Evolutionary conservation across 2,888 invertebrate species (phyloP).

Genomic region (Ectemnius continuus): DNA sequence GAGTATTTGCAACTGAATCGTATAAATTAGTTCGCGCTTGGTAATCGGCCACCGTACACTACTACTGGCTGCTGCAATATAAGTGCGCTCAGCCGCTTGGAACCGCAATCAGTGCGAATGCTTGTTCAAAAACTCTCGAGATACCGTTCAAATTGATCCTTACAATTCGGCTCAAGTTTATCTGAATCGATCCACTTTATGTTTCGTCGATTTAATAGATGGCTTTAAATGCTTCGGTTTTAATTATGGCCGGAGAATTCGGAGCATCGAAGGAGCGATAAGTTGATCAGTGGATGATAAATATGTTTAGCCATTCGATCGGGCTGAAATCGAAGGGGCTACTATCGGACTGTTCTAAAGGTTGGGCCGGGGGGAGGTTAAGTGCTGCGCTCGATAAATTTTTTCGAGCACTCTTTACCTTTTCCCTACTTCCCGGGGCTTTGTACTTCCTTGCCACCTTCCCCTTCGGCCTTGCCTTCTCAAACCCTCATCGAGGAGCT

Average conservation of each 20-base stretch:
- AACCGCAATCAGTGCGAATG: no score
- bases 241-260: neutral
- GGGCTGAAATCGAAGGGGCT: slow-evolving; percentile 25
- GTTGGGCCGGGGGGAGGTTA: slow-evolving; percentile 46
- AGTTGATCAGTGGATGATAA: slow-evolving; percentile 38
- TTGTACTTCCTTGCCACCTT: slow-evolving; percentile 50
- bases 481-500: slow-evolving; percentile 49
- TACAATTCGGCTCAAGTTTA: no score
- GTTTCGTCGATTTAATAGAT: neutral
- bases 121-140: no score
- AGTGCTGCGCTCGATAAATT: slow-evolving; percentile 60
- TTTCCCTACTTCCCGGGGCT: slow-evolving; percentile 38
- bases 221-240: no score
- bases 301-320: slow-evolving; percentile 29
- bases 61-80: no score
- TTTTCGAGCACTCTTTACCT: slow-evolving; percentile 60
- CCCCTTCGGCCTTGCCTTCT: slow-evolving; percentile 47
- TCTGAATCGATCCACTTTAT: no score
- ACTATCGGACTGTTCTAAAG: slow-evolving; percentile 51
- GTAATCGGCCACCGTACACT: no score
- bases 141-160: no score
- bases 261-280: slow-evolving; percentile 27
- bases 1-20: no score
- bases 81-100: no score
- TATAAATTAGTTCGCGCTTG: no score